phyloP scores from a whole-genome alignment of 2,113 vertebrate genomes.

The Chascanopsetta lugubris region DNA sequence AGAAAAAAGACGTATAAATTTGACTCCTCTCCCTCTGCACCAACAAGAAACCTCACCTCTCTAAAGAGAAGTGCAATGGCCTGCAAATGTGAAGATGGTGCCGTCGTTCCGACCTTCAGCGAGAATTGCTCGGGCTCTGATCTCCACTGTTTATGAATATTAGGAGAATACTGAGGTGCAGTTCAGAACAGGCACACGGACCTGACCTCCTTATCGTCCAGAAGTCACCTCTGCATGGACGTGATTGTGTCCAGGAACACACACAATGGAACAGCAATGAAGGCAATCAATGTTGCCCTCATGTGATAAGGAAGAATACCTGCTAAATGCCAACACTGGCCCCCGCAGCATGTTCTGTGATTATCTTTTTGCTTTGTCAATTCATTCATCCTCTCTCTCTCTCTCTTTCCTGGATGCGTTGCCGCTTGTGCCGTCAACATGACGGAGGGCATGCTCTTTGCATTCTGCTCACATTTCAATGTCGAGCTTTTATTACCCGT shows the following conservation, averaged over 20 bases:
- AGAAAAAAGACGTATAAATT: too few species aligned
- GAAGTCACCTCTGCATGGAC: neutral
- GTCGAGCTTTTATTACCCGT: constrained; percentile 59
- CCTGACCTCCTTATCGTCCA: constrained; percentile 22
- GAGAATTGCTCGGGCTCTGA: neutral
- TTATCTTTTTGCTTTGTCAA: constrained; percentile 13
- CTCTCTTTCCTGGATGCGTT: neutral
- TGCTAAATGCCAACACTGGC: constrained; percentile 2
- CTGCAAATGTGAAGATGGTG: too few species aligned
- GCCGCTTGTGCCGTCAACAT: neutral
- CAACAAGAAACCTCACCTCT: too few species aligned
- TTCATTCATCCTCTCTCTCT: constrained; percentile 7
- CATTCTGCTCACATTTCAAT: constrained; percentile 63
- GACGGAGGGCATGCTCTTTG: constrained; percentile 1
- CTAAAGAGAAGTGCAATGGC: too few species aligned
- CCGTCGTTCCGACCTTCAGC: too few species aligned
- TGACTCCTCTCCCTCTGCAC: too few species aligned
- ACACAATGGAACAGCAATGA: constrained; percentile 11
- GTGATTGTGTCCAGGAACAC: constrained; percentile 1
- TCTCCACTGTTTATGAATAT: constrained; percentile 4
- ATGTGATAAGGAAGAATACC: neutral
- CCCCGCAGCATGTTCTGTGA: neutral
- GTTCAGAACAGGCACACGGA: neutral
- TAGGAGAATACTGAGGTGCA: constrained; percentile 15
- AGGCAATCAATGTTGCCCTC: neutral